Percentiles rank a stretch among this genome's conserved stretches.
These are phyloP conservation scores for Charanyca ferruginea DNA, from an alignment of 2,888 invertebrate genomes.

Conservation along the genomic window DNA sequence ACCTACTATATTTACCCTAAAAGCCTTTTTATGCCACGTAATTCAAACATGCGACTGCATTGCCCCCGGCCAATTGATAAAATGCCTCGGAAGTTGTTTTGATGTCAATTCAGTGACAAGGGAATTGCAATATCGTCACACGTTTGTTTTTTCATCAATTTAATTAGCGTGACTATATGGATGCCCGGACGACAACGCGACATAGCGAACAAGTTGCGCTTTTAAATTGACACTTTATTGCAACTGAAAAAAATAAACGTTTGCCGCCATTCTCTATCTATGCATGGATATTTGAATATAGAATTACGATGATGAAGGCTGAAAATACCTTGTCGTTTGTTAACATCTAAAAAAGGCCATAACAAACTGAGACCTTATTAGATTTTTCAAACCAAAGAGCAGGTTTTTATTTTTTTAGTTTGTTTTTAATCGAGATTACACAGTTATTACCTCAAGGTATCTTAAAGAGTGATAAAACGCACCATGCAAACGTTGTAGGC, in stretches of 20 bases:
- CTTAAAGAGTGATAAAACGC: not conserved
- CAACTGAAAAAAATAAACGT: not conserved
- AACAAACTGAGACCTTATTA: not conserved
- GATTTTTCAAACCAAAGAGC: not conserved
- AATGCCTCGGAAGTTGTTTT: conserved; percentile 16
- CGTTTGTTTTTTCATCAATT: conserved; percentile 43
- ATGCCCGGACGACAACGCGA: conserved; percentile 4
- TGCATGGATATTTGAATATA: conserved; percentile 3
- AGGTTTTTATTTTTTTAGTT: not conserved
- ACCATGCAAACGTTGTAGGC: conserved; percentile 5
- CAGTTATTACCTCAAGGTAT: not conserved
- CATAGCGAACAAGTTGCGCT: not conserved
- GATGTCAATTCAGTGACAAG: conserved; percentile 27
- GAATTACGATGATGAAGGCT: not conserved
- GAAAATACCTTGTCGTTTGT: too few species aligned
- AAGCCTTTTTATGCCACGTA: not conserved
- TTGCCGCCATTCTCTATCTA: not conserved
- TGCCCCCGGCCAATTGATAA: conserved; percentile 18
- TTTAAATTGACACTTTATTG: conserved; percentile 12
- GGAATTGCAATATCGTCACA: conserved; percentile 26
- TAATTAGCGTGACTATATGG: conserved; percentile 33
- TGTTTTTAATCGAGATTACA: not conserved
- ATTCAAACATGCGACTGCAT: conserved; percentile 29
- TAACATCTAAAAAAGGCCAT: not conserved
- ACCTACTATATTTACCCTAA: not conserved